Evolutionary conservation across 2,113 vertebrate species (phyloP), one percentile per base, ranked within the genome.

Genomic region (Arvicanthis niloticus): DNA sequence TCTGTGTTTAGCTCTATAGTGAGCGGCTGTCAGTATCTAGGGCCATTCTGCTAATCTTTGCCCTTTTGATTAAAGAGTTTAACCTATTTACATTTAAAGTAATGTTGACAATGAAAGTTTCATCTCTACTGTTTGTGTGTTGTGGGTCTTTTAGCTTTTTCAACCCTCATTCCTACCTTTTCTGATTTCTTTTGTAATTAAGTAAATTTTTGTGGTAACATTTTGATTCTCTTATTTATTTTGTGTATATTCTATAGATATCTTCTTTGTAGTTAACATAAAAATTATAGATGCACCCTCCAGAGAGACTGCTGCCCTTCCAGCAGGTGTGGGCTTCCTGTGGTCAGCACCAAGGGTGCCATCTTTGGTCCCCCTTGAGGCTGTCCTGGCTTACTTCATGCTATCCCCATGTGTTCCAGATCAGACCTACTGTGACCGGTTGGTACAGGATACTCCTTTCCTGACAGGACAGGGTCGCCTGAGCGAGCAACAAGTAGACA

Each of bases 401-500:
- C 40, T 78, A n/a, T 45, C 82, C 91, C 19, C 90, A 11, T 93
- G 78, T 95, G 68, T 97, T 98, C 89, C 80, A 99, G 99, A 98
- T 97, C 98, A 98, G 94, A 98, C 98, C 2, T 99, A 99, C 92
- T 98, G 96, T 37, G 99, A 99, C 40, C 99, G 99, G 96, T 98
- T 99, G 96, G 98, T 97, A 26, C 98, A 99, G 95, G 99, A 99
- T 98, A 98, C 97, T 5, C 97, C 98, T 87, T 99, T 99, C 98
- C 99, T 99, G 85, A 99, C 97, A 31, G 98, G 98, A 85, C 99
- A 98, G 0, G 98, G 98, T 37, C 98, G 98, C 87, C 97, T 99
- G 97, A 99, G 99, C 70, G 99, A 99, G 12, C 99, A 99, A 89
- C 98, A 99, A 94, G 98, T 99, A 77, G 99, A 99, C 97, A 99